phyloP scores from a whole-genome alignment of 2,888 invertebrate species.

The Caradrina kadenii region DNA sequence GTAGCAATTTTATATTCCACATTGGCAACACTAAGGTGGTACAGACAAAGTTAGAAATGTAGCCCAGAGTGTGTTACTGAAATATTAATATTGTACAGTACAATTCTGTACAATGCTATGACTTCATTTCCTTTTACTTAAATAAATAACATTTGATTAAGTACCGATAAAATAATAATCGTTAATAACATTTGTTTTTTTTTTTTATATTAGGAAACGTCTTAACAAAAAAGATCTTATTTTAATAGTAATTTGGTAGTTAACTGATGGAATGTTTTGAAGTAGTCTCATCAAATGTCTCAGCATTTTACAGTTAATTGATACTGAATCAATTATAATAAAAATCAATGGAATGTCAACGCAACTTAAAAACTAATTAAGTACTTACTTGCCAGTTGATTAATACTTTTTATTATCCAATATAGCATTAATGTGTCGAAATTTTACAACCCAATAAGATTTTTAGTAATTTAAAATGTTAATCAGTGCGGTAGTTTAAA shows the following conservation, averaged over 20 bases:
- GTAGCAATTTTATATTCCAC: slow-evolving; percentile 30
- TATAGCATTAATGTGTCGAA: slow-evolving; percentile 67
- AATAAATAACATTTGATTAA: slow-evolving; percentile 51
- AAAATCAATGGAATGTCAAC: slow-evolving; percentile 72
- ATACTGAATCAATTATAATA: slow-evolving; percentile 55
- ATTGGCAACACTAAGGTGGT: slow-evolving; percentile 37
- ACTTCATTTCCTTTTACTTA: slow-evolving; percentile 48
- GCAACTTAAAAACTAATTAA: slow-evolving; percentile 67
- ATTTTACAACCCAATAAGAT: slow-evolving; percentile 69
- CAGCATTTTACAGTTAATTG: slow-evolving; percentile 36
- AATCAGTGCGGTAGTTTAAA: slow-evolving; percentile 45
- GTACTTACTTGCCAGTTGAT: slow-evolving; percentile 64
- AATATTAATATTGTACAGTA: slow-evolving; percentile 30
- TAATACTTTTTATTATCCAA: slow-evolving; percentile 60
- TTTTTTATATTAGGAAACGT: slow-evolving; percentile 27
- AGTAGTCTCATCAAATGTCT: slow-evolving; percentile 41
- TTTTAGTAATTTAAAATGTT: slow-evolving; percentile 49
- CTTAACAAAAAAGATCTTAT: slow-evolving; percentile 40
- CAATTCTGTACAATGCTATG: slow-evolving; percentile 44
- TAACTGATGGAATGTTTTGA: slow-evolving; percentile 50
- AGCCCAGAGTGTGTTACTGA: slow-evolving; percentile 22
- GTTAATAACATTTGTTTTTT: slow-evolving; percentile 40
- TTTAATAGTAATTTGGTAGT: slow-evolving; percentile 49
- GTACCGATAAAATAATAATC: slow-evolving; percentile 41
- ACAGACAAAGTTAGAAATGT: slow-evolving; percentile 20